Evolutionary conservation across 2,113 vertebrate species (phyloP).

Genomic region (Pleuronectes platessa): DNA sequence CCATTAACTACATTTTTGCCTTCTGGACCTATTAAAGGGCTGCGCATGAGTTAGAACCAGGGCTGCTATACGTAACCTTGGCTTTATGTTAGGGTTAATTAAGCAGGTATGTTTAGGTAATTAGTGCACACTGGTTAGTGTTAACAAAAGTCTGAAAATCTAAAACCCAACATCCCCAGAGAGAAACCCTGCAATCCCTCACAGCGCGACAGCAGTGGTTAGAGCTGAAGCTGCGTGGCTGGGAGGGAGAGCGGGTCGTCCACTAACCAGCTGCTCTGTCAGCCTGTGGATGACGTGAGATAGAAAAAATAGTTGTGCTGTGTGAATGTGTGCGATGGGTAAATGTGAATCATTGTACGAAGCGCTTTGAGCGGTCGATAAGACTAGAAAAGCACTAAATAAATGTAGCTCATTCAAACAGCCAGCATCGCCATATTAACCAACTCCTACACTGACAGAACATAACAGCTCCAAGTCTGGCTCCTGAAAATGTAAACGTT

Average conservation of each 20-base stretch:
- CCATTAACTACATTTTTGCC: neutral
- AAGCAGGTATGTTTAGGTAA: slow-evolving; percentile 2
- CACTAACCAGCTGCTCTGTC: neutral
- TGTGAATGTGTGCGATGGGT: neutral
- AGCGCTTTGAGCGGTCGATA: neutral
- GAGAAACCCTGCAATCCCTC: neutral
- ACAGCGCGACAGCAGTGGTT: neutral
- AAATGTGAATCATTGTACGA: neutral
- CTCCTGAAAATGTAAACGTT: neutral
- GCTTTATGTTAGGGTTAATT: slow-evolving; percentile 5
- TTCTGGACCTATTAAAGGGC: neutral
- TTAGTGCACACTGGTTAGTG: neutral
- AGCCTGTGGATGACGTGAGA: neutral
- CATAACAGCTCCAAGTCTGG: neutral
- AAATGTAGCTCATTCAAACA: neutral
- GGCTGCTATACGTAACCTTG: neutral
- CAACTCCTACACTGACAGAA: neutral
- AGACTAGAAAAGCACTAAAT: too few species aligned
- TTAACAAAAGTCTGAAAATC: neutral
- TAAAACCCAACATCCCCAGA: neutral
- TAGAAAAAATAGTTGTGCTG: neutral
- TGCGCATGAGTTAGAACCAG: neutral
- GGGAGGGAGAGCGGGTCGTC: neutral
- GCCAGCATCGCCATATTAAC: neutral
- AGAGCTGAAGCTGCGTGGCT: neutral